Percentiles rank a stretch among this genome's conserved stretches.
Evolutionary conservation across 2,888 invertebrate genomes (phyloP).

Genomic region (Drosophila nigritarsus): DNA sequence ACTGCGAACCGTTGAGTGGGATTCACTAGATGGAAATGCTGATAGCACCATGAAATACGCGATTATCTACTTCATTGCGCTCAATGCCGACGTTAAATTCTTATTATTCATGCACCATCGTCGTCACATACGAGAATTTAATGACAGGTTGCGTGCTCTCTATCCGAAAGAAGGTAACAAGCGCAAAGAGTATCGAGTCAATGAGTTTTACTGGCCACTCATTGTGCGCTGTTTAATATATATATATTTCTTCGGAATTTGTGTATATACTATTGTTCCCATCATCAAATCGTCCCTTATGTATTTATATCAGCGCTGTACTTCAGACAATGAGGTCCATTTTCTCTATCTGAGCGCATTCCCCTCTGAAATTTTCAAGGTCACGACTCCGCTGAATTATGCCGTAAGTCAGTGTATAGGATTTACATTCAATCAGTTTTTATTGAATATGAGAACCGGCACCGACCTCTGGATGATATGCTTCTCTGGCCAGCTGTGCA

Average conservation of each 20-base stretch:
- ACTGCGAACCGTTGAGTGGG: constrained; percentile 35
- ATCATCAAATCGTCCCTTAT: constrained; percentile 14
- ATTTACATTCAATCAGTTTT: constrained; percentile 13
- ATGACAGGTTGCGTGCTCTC: constrained; percentile 19
- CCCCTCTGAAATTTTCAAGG: constrained; percentile 26
- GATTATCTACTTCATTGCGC: constrained; percentile 38
- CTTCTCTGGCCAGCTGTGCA: constrained; percentile 28
- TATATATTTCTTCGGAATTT: constrained; percentile 24
- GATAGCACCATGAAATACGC: constrained; percentile 41
- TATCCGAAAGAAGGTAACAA: constrained; percentile 25
- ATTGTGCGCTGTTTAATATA: constrained; percentile 25
- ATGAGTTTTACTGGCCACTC: constrained; percentile 43
- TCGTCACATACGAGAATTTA: constrained; percentile 12
- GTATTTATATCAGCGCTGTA: constrained; percentile 27
- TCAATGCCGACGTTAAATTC: constrained; percentile 44
- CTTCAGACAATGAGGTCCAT: background rate
- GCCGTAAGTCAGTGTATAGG: constrained; percentile 15
- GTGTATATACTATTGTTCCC: constrained; percentile 14
- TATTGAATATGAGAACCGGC: constrained; percentile 32
- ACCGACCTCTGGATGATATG: constrained; percentile 51
- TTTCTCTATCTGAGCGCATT: constrained; percentile 39
- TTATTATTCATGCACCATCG: constrained; percentile 35
- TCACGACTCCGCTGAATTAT: constrained; percentile 9
- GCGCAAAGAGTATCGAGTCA: constrained; percentile 28
- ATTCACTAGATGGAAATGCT: constrained; percentile 37